Evolutionary conservation across 2,888 invertebrate genomes (phyloP).

Genomic region (Acanthosepion lycidas): DNA sequence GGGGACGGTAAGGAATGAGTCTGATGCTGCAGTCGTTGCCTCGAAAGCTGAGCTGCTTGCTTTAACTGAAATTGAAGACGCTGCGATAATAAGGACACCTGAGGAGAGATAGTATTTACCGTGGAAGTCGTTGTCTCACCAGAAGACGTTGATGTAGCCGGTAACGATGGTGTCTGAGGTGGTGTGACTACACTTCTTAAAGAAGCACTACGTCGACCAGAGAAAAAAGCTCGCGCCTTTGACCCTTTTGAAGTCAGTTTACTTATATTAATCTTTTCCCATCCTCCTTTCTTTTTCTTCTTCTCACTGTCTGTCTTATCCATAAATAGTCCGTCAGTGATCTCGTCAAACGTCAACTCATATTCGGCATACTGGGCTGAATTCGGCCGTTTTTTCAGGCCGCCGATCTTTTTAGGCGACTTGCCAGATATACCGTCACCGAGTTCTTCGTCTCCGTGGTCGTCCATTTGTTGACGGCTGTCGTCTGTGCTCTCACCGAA

Average conservation of each 20-base stretch:
- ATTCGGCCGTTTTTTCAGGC: background rate
- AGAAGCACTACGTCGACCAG: slow-evolving; percentile 33
- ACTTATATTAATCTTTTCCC: background rate
- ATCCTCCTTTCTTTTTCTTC: background rate
- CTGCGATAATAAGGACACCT: background rate
- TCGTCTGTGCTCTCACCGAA: slow-evolving; percentile 44
- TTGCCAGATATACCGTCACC: background rate
- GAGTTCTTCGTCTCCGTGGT: background rate
- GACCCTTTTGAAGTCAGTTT: background rate
- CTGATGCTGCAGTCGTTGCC: background rate
- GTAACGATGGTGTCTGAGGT: background rate
- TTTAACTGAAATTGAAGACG: background rate
- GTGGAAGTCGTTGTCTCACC: background rate
- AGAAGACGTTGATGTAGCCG: background rate
- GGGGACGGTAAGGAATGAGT: background rate
- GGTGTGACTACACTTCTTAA: background rate
- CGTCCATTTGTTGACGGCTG: background rate
- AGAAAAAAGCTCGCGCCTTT: slow-evolving; percentile 1
- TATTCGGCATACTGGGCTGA: background rate
- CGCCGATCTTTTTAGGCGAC: background rate
- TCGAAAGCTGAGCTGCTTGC: background rate
- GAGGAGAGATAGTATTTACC: slow-evolving; percentile 1
- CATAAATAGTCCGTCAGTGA: background rate
- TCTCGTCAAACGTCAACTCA: background rate
- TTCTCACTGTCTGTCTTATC: background rate